Percentiles rank a stretch among this genome's conserved stretches.
These are phyloP conservation scores for Caenorhabditis panamensis DNA, from an alignment of 2,888 invertebrate species.

Conservation along the genomic window DNA sequence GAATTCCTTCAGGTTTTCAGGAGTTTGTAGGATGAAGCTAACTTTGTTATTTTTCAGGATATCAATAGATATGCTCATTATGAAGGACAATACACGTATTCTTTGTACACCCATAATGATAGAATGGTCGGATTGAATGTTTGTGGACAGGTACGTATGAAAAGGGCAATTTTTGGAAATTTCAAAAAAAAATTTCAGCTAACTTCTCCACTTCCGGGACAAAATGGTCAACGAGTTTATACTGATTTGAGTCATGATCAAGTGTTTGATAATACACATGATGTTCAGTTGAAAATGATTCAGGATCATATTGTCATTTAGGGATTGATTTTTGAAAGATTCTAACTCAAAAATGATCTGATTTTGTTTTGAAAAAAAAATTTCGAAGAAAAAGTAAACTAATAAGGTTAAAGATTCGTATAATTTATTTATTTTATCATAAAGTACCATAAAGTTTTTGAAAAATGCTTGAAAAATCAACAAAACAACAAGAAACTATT, in stretches of 20 bases:
- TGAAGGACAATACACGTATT: slow-evolving; percentile 77
- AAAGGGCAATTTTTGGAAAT: too few relatives aligned
- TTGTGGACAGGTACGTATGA: slow-evolving; percentile 70
- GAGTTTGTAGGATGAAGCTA: neutral
- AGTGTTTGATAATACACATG: slow-evolving; percentile 76
- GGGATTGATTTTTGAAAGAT: neutral
- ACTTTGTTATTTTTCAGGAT: slow-evolving; percentile 67
- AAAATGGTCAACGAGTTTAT: slow-evolving; percentile 77
- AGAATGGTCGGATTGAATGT: slow-evolving; percentile 77
- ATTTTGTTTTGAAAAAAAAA: neutral
- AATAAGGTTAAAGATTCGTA: neutral
- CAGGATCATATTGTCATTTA: slow-evolving; percentile 70
- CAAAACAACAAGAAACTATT: slow-evolving; percentile 6
- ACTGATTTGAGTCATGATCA: slow-evolving; percentile 76
- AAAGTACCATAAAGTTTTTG: too few relatives aligned
- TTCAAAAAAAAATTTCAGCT: too few relatives aligned
- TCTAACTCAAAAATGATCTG: neutral
- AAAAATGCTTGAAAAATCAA: neutral
- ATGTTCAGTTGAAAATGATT: slow-evolving; percentile 76
- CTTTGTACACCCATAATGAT: slow-evolving; percentile 75
- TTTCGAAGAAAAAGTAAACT: neutral
- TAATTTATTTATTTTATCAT: neutral
- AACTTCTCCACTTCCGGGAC: slow-evolving; percentile 73
- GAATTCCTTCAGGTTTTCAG: slow-evolving; percentile 73
- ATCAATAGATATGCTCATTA: slow-evolving; percentile 77